These are phyloP conservation scores for Pelobates cultripes DNA, from an alignment of 2,797 vertebrate species.

Conservation along the genomic window DNA sequence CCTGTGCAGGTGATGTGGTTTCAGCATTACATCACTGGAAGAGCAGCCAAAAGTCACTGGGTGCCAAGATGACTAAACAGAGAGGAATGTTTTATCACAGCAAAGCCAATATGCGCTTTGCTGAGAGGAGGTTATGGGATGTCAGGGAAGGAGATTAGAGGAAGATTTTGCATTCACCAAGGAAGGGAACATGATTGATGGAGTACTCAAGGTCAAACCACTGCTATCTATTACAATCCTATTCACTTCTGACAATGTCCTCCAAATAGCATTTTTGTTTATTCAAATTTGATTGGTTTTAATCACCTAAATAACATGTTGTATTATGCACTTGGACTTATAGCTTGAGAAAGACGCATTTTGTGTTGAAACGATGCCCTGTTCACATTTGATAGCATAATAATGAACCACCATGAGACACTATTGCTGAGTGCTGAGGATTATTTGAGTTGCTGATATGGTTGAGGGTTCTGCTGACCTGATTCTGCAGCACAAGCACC, in stretches of 20 bases:
- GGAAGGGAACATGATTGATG: conserved; percentile 63
- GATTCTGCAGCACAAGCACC: no score
- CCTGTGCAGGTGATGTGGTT: conserved; percentile 70
- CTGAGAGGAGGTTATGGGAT: conserved; percentile 58
- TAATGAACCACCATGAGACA: no score
- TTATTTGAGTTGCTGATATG: no score
- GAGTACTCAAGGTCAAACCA: conserved; percentile 61
- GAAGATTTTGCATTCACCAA: conserved; percentile 48
- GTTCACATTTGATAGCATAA: no score
- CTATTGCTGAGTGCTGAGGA: no score
- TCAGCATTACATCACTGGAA: conserved; percentile 77
- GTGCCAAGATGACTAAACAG: conserved; percentile 71
- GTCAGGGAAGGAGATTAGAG: conserved; percentile 61
- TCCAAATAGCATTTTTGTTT: conserved; percentile 60
- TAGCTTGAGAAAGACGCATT: no score
- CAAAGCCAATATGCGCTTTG: conserved; percentile 66
- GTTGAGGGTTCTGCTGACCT: no score
- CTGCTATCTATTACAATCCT: conserved; percentile 62
- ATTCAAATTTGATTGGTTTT: not conserved
- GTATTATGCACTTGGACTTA: no score
- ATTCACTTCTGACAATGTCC: conserved; percentile 65
- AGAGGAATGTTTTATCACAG: conserved; percentile 78
- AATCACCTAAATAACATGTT: no score
- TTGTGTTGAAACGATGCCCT: no score
- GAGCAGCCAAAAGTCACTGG: conserved; percentile 67